A percentile compares a stretch with the other conserved stretches of the same genome.
Conservation (phyloP, 2,797 vertebrate species). For the Podarcis siculus region DNA sequence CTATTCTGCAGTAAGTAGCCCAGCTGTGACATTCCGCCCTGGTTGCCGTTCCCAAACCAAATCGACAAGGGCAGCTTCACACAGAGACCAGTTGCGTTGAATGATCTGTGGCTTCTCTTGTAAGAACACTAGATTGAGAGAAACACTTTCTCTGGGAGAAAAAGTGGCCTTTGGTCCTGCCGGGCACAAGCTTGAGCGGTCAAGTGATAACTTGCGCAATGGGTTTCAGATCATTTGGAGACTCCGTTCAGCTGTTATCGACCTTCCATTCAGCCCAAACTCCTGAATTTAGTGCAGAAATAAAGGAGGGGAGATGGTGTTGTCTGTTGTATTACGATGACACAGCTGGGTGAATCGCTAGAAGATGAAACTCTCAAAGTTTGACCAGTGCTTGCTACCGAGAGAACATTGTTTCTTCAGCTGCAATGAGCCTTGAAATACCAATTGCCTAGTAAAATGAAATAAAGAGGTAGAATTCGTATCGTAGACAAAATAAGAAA, state of each 20-base stretch:
- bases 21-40: too few species aligned
- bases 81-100: background rate
- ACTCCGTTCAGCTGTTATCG: background rate
- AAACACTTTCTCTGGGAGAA: background rate
- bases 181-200: fast-evolving
- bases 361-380: background rate
- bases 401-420: background rate
- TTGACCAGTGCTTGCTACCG: background rate
- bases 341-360: conserved; percentile 9
- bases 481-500: conserved; percentile 2
- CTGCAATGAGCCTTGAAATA: background rate
- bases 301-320: background rate
- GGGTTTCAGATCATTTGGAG: conserved; percentile 52
- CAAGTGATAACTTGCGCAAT: conserved; percentile 33
- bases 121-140: conserved; percentile 27
- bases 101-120: conserved; percentile 38
- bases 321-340: background rate
- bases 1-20: too few species aligned
- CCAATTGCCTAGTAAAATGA: background rate
- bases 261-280: conserved; percentile 36
- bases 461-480: background rate
- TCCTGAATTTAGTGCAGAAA: background rate
- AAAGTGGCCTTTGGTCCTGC: conserved; percentile 33
- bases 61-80: background rate
- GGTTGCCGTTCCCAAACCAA: too few species aligned